phyloP scores from a whole-genome alignment of 2,113 vertebrate species.

The Henicopernis longicauda region DNA sequence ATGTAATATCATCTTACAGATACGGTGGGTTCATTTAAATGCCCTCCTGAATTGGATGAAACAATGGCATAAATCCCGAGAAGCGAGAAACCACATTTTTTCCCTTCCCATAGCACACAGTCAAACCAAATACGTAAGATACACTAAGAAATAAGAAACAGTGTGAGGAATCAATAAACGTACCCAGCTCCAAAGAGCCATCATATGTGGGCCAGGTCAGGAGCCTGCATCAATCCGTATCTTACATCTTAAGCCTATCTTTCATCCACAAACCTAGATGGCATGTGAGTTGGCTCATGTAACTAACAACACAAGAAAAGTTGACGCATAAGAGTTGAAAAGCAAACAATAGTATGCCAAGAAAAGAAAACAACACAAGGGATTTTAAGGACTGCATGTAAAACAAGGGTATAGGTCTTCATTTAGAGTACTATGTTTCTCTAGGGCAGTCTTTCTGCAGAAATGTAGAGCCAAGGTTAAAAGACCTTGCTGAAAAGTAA shows the following conservation, averaged over 20 bases:
- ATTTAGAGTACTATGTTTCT: not conserved
- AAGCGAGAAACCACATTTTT: not conserved
- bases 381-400: not conserved
- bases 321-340: not conserved
- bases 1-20: not conserved
- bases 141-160: not conserved
- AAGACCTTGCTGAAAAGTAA: not conserved
- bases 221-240: not conserved
- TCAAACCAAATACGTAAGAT: not conserved
- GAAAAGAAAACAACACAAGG: not conserved
- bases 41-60: not conserved
- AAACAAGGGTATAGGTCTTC: not conserved
- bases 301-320: not conserved
- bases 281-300: not conserved
- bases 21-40: not conserved
- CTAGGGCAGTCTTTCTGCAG: not conserved
- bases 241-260: not conserved
- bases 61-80: not conserved
- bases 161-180: not conserved
- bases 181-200: not conserved
- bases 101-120: not conserved
- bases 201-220: not conserved
- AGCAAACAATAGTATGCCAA: not conserved
- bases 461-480: not conserved
- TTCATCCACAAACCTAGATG: not conserved